These are phyloP conservation scores for Arvicanthis niloticus DNA, from an alignment of 2,113 vertebrate genomes.

Conservation along the genomic window DNA sequence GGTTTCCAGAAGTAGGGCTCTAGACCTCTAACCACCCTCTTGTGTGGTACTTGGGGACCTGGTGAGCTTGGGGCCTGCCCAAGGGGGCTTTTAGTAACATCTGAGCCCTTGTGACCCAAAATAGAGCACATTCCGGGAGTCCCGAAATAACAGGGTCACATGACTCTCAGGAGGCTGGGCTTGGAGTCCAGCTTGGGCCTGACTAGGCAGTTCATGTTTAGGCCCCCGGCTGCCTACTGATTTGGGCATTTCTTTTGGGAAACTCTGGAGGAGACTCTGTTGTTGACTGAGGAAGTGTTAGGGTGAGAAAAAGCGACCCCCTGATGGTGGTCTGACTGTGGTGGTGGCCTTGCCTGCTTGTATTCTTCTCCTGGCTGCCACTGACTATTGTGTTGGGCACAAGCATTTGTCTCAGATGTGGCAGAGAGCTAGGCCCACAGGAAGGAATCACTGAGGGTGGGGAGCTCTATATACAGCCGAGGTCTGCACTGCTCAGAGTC, in stretches of 20 bases:
- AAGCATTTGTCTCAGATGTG: background rate
- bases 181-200: conserved; percentile 59
- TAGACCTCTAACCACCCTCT: fast-evolving
- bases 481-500: background rate
- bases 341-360: background rate
- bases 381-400: background rate
- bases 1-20: background rate
- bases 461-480: background rate
- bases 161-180: conserved; percentile 66
- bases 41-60: background rate
- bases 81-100: conserved; percentile 65
- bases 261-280: conserved; percentile 47
- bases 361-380: background rate
- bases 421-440: background rate
- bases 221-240: background rate
- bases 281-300: conserved; percentile 26
- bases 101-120: conserved; percentile 68
- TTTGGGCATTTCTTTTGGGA: conserved; percentile 57
- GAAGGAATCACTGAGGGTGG: background rate
- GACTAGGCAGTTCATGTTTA: conserved; percentile 5
- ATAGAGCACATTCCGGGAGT: conserved; percentile 72
- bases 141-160: conserved; percentile 80
- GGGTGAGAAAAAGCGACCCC: conserved; percentile 4
- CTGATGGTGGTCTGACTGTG: background rate
- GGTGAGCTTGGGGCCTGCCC: background rate